phyloP scores from a whole-genome alignment of 1,140 invertebrate species.

The Formica selysi region DNA sequence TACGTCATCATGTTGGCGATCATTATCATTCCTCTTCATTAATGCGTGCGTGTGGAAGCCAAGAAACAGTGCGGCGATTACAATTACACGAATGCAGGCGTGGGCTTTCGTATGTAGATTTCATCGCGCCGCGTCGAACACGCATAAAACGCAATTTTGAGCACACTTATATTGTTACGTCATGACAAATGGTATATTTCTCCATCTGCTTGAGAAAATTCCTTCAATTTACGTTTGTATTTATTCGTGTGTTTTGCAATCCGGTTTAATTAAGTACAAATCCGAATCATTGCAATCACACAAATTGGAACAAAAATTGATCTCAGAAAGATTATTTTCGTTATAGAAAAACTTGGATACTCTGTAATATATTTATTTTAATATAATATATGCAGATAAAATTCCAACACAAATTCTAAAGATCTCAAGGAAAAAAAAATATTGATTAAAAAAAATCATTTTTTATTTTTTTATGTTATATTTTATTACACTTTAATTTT shows the following conservation, averaged over 20 bases:
- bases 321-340: background rate
- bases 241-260: background rate
- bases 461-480: background rate
- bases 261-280: background rate
- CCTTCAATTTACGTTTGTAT: background rate
- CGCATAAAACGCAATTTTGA: background rate
- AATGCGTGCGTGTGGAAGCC: background rate
- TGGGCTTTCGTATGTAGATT: constrained; percentile 31
- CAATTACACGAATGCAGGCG: background rate
- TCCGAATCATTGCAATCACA: background rate
- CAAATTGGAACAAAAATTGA: background rate
- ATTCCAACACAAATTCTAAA: background rate
- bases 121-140: background rate
- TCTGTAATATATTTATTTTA: background rate
- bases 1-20: background rate
- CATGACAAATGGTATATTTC: background rate
- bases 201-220: background rate
- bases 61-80: background rate
- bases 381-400: background rate
- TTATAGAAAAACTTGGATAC: background rate
- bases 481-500: background rate
- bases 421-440: background rate
- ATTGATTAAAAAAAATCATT: background rate
- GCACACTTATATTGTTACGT: background rate
- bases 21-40: background rate